phyloP scores from a whole-genome alignment of 2,113 vertebrate genomes.

The Varanus komodoensis region DNA sequence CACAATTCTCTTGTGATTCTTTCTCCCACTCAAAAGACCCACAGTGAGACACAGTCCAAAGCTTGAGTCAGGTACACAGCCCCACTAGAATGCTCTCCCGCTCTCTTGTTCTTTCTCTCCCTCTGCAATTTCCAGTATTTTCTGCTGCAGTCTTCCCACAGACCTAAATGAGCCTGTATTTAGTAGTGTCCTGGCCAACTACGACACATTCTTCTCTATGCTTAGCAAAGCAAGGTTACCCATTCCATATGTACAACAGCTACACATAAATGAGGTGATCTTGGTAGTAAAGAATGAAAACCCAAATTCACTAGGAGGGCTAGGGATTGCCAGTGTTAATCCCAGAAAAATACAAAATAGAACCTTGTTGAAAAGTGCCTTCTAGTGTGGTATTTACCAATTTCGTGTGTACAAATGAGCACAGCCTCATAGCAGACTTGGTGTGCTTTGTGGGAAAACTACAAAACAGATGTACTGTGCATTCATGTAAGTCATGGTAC shows the following conservation, averaged over 20 bases:
- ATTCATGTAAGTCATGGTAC: neutral
- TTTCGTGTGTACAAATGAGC: neutral
- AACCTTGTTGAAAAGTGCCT: neutral
- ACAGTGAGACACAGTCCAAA: neutral
- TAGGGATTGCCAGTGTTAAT: neutral
- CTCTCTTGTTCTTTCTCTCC: neutral
- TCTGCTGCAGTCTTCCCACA: neutral
- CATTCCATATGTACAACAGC: neutral
- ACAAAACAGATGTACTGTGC: neutral
- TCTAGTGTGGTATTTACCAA: too few species aligned
- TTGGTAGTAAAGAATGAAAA: neutral
- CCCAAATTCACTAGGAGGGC: neutral
- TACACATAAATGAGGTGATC: neutral
- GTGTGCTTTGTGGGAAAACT: neutral
- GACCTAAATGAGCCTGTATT: neutral
- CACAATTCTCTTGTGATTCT: conserved; percentile 7
- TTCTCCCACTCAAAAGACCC: neutral
- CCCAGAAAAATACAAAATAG: neutral
- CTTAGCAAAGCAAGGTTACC: neutral
- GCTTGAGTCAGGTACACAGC: neutral
- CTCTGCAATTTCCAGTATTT: neutral
- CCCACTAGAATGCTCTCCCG: neutral
- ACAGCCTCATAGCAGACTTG: neutral
- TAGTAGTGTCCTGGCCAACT: neutral
- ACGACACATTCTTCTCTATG: neutral